Percentiles rank a stretch among this genome's conserved stretches.
phyloP scores from a whole-genome alignment of 2,113 vertebrate genomes.

The Aptenodytes forsteri region DNA sequence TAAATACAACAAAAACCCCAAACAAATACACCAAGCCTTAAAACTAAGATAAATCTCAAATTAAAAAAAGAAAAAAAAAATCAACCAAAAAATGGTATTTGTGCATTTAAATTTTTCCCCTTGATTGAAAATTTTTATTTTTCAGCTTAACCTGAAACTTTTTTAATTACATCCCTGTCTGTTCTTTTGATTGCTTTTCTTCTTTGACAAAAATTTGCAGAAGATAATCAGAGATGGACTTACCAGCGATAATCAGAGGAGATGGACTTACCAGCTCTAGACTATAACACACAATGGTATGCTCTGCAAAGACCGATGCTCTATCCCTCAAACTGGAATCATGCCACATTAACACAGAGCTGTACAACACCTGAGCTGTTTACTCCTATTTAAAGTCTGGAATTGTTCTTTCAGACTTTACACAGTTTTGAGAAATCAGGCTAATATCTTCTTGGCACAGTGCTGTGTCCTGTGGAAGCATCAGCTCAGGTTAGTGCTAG shows the following conservation, averaged over 20 bases:
- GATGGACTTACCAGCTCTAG: background rate
- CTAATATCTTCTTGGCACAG: background rate
- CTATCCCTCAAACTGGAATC: background rate
- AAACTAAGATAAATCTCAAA: background rate
- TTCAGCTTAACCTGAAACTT: background rate
- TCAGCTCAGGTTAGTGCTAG: background rate
- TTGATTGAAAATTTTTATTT: background rate
- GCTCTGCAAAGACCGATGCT: background rate
- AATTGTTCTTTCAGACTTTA: background rate
- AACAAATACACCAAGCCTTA: background rate
- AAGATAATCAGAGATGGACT: background rate
- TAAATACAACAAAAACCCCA: background rate
- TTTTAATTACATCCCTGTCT: background rate
- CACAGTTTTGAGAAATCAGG: background rate
- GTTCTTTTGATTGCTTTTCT: background rate
- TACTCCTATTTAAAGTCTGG: background rate
- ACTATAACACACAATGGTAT: fast-evolving
- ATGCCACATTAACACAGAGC: background rate
- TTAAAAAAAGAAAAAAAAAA: background rate
- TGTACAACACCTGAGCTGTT: background rate
- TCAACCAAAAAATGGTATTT: fast-evolving
- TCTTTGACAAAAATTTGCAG: background rate
- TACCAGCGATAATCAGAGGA: background rate
- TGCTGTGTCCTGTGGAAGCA: background rate
- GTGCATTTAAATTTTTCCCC: background rate